Conservation (phyloP, 1,140 invertebrate species). For the Pectinophora gossypiella region DNA sequence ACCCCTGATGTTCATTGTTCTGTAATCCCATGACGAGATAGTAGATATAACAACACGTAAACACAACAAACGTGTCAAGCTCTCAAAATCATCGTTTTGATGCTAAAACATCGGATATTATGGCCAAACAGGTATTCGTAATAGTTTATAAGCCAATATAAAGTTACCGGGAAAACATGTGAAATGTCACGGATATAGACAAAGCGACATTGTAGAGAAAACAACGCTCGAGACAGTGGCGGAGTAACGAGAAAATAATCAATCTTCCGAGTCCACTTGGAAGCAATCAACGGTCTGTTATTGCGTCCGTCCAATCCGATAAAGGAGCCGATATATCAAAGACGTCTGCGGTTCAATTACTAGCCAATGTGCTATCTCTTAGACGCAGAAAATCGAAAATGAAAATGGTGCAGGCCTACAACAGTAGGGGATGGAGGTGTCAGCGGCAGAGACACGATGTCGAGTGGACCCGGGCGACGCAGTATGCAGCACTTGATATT, state of each 20-base stretch:
- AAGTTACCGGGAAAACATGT: neutral
- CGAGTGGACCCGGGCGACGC: too few species aligned
- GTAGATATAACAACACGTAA: too few species aligned
- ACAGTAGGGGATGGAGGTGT: neutral
- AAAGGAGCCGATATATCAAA: slow-evolving; percentile 75
- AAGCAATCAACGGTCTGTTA: slow-evolving; percentile 74
- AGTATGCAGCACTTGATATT: too few species aligned
- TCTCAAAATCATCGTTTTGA: too few species aligned
- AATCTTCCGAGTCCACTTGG: slow-evolving; percentile 68
- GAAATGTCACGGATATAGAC: neutral
- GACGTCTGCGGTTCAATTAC: slow-evolving; percentile 74
- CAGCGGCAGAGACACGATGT: slow-evolving; percentile 1
- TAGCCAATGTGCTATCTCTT: slow-evolving; percentile 61
- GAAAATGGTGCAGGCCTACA: slow-evolving; percentile 46
- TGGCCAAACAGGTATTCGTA: too few species aligned
- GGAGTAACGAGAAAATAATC: slow-evolving; percentile 71
- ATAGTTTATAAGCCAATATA: too few species aligned
- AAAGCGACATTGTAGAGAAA: slow-evolving; percentile 34
- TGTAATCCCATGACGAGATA: neutral
- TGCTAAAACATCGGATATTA: too few species aligned
- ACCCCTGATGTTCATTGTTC: neutral
- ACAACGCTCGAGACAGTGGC: slow-evolving; percentile 40
- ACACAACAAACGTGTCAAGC: too few species aligned
- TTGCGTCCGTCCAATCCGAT: slow-evolving; percentile 74
- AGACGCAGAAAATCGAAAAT: slow-evolving; percentile 61